A percentile compares a stretch with the other conserved stretches of the same genome.
phyloP scores from a whole-genome alignment of 2,113 vertebrate species.

The Stegastes partitus region DNA sequence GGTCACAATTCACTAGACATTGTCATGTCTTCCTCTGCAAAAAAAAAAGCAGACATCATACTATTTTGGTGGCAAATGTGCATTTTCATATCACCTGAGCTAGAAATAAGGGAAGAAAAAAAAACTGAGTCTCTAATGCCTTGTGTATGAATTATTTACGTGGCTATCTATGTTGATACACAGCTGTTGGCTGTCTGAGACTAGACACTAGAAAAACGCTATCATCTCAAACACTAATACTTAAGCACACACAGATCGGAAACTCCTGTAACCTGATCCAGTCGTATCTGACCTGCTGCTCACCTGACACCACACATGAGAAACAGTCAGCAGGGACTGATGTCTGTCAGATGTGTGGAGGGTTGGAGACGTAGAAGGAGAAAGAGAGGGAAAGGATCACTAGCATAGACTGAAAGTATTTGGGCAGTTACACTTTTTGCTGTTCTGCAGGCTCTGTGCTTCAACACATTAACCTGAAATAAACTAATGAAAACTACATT shows the following conservation, averaged over 20 bases:
- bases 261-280: conserved; percentile 71
- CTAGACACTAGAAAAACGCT: conserved; percentile 28
- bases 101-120: conserved; percentile 35
- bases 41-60: neutral
- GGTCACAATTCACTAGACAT: conserved; percentile 8
- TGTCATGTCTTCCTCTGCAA: neutral
- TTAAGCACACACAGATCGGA: conserved; percentile 53
- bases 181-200: conserved; percentile 42
- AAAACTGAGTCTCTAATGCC: conserved; percentile 21
- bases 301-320: conserved; percentile 64
- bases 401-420: neutral
- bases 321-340: conserved; percentile 1
- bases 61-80: neutral
- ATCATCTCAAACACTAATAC: conserved; percentile 36
- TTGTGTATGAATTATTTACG: conserved; percentile 69
- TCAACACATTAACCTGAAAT: neutral
- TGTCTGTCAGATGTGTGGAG: conserved; percentile 5
- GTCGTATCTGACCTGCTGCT: conserved; percentile 32
- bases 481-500: neutral
- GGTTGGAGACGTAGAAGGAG: neutral
- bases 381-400: neutral
- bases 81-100: neutral
- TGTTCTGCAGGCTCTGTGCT: neutral
- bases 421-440: neutral
- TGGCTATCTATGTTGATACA: conserved; percentile 9